Conservation (phyloP, 2,888 invertebrate genomes). For the Drosophila nigritarsus region DNA sequence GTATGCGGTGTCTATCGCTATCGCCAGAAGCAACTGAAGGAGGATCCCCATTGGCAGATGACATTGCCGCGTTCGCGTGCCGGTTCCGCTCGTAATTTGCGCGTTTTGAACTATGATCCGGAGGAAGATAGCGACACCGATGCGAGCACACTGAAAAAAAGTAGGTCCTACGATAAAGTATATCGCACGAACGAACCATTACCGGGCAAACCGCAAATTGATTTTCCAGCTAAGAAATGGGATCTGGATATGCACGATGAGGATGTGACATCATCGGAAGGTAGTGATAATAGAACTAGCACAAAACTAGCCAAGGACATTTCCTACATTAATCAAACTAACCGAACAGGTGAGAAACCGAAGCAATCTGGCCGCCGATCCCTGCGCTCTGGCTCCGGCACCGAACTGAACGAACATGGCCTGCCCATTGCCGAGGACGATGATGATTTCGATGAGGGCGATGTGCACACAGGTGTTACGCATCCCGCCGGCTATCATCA, state of each 20-base stretch:
- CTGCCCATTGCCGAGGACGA: slow-evolving; percentile 57
- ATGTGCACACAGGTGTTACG: slow-evolving; percentile 62
- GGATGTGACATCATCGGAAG: slow-evolving; percentile 87
- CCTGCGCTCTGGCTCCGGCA: slow-evolving; percentile 85
- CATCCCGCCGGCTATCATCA: slow-evolving; percentile 79
- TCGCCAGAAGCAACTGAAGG: slow-evolving; percentile 87
- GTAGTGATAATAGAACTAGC: slow-evolving; percentile 87
- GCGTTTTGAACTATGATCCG: slow-evolving; percentile 83
- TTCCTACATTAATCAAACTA: slow-evolving; percentile 86
- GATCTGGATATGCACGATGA: slow-evolving; percentile 89
- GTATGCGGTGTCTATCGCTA: slow-evolving; percentile 88
- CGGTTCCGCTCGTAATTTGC: slow-evolving; percentile 87
- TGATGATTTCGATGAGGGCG: slow-evolving; percentile 69
- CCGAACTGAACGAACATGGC: slow-evolving; percentile 71
- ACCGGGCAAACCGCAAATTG: slow-evolving; percentile 89
- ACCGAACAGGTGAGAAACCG: slow-evolving; percentile 85
- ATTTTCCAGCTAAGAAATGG: slow-evolving; percentile 93
- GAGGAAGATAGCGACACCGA: slow-evolving; percentile 87
- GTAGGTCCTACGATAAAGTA: slow-evolving; percentile 91
- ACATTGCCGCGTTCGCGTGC: slow-evolving; percentile 87
- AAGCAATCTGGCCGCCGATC: slow-evolving; percentile 87
- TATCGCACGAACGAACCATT: slow-evolving; percentile 95
- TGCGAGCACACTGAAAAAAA: slow-evolving; percentile 87
- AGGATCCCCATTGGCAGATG: slow-evolving; percentile 87
- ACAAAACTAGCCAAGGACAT: slow-evolving; percentile 88